phyloP scores from a whole-genome alignment of 2,113 vertebrate genomes.

The Vulpes ferrilata region DNA sequence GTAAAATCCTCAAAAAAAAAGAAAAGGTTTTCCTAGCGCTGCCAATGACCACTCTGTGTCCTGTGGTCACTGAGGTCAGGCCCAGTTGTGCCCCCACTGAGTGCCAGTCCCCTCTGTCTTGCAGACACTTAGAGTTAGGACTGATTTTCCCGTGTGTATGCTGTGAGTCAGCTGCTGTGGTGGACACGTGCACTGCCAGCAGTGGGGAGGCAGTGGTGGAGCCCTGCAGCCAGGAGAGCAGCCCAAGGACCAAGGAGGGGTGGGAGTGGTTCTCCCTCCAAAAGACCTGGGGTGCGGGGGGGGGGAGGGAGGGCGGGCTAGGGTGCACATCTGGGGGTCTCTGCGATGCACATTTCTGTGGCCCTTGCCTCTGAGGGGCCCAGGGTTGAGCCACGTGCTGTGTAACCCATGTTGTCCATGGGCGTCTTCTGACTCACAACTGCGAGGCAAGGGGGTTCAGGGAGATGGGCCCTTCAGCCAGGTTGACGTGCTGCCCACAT shows the following conservation, averaged over 20 bases:
- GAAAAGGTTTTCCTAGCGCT: background rate
- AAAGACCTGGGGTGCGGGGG: background rate
- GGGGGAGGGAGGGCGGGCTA: background rate
- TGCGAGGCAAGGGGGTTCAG: background rate
- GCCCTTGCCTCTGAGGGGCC: background rate
- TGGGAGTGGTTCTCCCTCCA: background rate
- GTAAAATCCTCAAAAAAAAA: background rate
- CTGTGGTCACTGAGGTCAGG: background rate
- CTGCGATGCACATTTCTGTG: background rate
- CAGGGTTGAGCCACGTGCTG: fast-evolving
- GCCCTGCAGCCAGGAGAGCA: background rate
- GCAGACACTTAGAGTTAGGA: background rate
- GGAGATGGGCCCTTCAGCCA: background rate
- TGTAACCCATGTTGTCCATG: background rate
- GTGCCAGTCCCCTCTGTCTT: background rate
- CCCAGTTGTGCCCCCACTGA: background rate
- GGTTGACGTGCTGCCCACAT: background rate
- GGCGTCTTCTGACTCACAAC: background rate
- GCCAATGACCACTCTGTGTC: background rate
- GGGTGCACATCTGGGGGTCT: background rate
- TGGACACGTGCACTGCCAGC: background rate
- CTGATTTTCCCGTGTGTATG: background rate
- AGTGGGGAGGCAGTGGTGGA: background rate
- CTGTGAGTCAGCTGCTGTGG: background rate
- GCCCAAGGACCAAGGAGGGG: no score